Evolutionary conservation across 2,888 invertebrate genomes (phyloP).

Genomic region (Dusona sp.): DNA sequence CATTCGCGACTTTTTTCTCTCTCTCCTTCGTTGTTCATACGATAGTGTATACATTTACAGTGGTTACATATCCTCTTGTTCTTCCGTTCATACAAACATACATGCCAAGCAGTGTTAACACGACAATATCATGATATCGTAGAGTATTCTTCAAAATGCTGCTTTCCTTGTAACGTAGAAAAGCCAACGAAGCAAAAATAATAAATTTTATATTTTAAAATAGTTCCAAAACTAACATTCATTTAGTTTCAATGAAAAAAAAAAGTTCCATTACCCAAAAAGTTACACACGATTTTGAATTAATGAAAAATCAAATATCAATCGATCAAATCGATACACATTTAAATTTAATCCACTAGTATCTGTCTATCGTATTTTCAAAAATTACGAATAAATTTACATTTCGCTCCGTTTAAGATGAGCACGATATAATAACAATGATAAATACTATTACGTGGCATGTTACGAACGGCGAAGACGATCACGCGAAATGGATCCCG

Average conservation of each 20-base stretch:
- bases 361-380: too few relatives aligned
- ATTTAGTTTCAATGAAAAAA: not conserved
- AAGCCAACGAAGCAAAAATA: not conserved
- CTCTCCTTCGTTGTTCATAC: slow-evolving; percentile 26
- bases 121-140: slow-evolving; percentile 17
- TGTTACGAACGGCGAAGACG: slow-evolving; percentile 25
- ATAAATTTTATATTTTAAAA: not conserved
- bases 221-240: not conserved
- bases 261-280: not conserved
- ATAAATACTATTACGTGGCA: slow-evolving; percentile 5
- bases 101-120: slow-evolving; percentile 21
- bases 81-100: slow-evolving; percentile 44
- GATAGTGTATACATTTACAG: slow-evolving; percentile 50
- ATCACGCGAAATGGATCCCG: slow-evolving; percentile 35
- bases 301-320: not conserved
- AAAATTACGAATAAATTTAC: not conserved
- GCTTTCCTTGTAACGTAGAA: not conserved
- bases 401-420: not conserved
- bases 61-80: slow-evolving; percentile 51
- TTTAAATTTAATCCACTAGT: too few relatives aligned
- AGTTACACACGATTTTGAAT: not conserved
- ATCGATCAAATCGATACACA: not conserved
- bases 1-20: slow-evolving; percentile 58
- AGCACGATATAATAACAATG: not conserved
- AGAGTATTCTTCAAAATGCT: slow-evolving; percentile 1